Conservation (phyloP, 2,797 vertebrate species). For the Steatocranus sp. region DNA sequence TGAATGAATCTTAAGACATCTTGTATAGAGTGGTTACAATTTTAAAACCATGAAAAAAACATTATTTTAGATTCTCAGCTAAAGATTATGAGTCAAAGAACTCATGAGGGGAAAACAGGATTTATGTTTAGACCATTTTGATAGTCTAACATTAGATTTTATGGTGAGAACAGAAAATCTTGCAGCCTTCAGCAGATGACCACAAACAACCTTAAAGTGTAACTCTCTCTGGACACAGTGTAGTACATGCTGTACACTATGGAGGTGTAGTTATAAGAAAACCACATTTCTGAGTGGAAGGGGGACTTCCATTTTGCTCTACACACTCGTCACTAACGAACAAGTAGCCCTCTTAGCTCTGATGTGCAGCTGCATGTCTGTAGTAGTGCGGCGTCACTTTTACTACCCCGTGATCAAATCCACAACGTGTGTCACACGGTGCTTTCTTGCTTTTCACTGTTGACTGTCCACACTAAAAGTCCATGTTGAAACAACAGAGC, state of each 20-base stretch:
- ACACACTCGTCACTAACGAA: not conserved
- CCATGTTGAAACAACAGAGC: slow-evolving; percentile 54
- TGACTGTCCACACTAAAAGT: slow-evolving; percentile 43
- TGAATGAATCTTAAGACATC: not conserved
- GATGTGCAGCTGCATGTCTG: not conserved
- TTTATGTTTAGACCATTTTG: not conserved
- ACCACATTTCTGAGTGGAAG: not conserved
- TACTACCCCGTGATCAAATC: not conserved
- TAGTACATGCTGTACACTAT: not conserved
- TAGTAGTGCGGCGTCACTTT: not conserved
- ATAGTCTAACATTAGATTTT: not conserved
- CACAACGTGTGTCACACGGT: not conserved
- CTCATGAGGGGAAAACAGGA: not conserved
- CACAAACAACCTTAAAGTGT: not conserved
- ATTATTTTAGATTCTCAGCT: not conserved
- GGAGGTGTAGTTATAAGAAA: not conserved
- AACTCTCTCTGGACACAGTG: not conserved
- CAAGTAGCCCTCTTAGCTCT: not conserved
- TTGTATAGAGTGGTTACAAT: not conserved
- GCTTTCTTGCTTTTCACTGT: slow-evolving; percentile 25
- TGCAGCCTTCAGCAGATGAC: not conserved
- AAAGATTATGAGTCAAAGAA: not conserved
- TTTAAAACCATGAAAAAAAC: not conserved
- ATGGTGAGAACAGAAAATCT: not conserved
- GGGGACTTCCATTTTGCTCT: not conserved